phyloP scores from a whole-genome alignment of 2,888 invertebrate genomes.

The Zygothrica quintamaculata region DNA sequence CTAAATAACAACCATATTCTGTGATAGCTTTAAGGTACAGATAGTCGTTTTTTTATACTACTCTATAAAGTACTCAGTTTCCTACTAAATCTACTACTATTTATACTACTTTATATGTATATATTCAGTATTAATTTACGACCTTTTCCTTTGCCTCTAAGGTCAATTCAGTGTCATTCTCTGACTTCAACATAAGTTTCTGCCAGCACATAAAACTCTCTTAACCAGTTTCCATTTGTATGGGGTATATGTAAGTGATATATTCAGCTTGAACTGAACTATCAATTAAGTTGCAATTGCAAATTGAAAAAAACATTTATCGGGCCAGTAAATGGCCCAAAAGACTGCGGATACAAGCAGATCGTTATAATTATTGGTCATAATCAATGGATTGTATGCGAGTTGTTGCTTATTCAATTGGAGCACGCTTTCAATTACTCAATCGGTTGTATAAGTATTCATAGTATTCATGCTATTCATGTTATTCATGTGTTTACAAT shows the following conservation, averaged over 20 bases:
- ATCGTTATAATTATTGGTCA: slow-evolving; percentile 33
- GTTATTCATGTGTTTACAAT: slow-evolving; percentile 18
- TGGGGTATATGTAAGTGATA: background rate
- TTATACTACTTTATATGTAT: too few relatives aligned
- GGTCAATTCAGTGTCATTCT: too few relatives aligned
- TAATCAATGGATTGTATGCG: slow-evolving; percentile 28
- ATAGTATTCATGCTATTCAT: slow-evolving; percentile 21
- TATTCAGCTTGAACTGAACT: slow-evolving; percentile 17
- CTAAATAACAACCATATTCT: too few relatives aligned
- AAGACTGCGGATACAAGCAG: slow-evolving; percentile 48
- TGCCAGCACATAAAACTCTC: too few relatives aligned
- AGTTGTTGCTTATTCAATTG: slow-evolving; percentile 35
- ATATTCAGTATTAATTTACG: too few relatives aligned
- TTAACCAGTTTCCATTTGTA: too few relatives aligned
- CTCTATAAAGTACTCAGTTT: too few relatives aligned
- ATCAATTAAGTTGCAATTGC: slow-evolving; percentile 52
- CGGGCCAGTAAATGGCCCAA: slow-evolving; percentile 13
- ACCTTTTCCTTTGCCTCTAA: too few relatives aligned
- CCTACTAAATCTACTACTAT: too few relatives aligned
- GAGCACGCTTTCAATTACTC: slow-evolving; percentile 32
- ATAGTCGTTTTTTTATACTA: too few relatives aligned
- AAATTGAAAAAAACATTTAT: slow-evolving; percentile 45
- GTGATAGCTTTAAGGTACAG: too few relatives aligned
- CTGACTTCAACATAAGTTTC: too few relatives aligned
- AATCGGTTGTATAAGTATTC: slow-evolving; percentile 28